phyloP scores from a whole-genome alignment of 2,113 vertebrate species.

The Ciconia boyciana region DNA sequence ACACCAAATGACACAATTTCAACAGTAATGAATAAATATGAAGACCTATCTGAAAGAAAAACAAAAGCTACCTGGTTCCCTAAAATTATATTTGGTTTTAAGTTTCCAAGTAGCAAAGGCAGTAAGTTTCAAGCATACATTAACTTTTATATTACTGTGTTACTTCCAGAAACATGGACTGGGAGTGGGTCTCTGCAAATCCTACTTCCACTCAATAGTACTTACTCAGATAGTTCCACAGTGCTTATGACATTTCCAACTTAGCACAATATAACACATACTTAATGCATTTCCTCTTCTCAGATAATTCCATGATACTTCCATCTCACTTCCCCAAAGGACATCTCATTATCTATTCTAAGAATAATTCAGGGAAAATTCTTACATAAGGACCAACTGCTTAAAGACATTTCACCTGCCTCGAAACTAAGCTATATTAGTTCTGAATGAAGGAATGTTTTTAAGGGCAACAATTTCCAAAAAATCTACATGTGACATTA shows the following conservation, averaged over 20 bases:
- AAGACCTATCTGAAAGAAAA: background rate
- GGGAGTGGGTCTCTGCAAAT: background rate
- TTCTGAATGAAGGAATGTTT: background rate
- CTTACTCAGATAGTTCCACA: background rate
- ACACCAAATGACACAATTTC: background rate
- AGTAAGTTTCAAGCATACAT: background rate
- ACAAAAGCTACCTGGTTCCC: background rate
- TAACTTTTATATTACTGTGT: background rate
- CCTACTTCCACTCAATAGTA: background rate
- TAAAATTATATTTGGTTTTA: background rate
- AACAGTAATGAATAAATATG: background rate
- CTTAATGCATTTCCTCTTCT: background rate
- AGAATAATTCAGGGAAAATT: background rate
- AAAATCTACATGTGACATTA: background rate
- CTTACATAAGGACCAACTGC: background rate
- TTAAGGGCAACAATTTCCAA: background rate
- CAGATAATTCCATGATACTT: background rate
- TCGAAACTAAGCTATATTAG: background rate
- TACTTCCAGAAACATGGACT: background rate
- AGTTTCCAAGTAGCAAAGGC: background rate
- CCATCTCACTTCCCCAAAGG: background rate
- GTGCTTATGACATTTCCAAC: background rate
- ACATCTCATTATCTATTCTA: background rate
- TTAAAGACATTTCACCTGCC: background rate
- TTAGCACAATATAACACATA: background rate